Evolutionary conservation across 1,140 invertebrate species (phyloP), one percentile per base, ranked within the genome.

Genomic region (Nixonia krombeini): DNA sequence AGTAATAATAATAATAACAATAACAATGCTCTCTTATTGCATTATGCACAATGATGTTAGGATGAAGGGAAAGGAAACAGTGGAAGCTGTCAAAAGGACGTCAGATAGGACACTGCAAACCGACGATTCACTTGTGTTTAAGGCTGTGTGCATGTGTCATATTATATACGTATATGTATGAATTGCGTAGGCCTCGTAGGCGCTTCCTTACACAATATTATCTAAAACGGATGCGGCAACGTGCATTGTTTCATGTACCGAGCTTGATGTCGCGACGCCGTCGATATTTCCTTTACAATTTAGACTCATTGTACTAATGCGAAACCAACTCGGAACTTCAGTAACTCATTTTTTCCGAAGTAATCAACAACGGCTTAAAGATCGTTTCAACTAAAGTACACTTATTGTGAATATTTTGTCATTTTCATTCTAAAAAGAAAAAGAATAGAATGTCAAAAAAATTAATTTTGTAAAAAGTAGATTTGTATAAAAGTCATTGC

Each of bases 221-320:
- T 81, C 81, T 79, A 72, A 44, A 82, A 79, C 81, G 81, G 81
- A 83, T 81, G 72, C 72, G 69, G 56, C 75, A 52, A 59, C 70
- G 66, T 40, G 74, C 72, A 81, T 83, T 83, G 81, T 83, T 79
- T 79, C 71, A 44, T 56, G 40, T 67, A 61, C 65, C 67, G 70
- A 72, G 75, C 76, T 78, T 80, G 79, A 81, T 80, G 79, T 81
- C 74, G 71, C 58, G 67, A 64, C 68, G 72, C 55, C 73, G 68
- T 58, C 73, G 79, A 81, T 75, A 77, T 83, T 84, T 84, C 81
- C 82, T 84, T 80, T 74, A 67, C 72, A 64, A 71, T 81, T 79
- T 74, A 75, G 73, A 74, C 74, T 58, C 67, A 42, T 28, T 33
- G 23, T 57, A 70, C 59, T 51, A 61, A 57, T 33, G 51, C 31